Evolutionary conservation across 2,113 vertebrate species (phyloP).

Genomic region (Odocoileus virginianus): DNA sequence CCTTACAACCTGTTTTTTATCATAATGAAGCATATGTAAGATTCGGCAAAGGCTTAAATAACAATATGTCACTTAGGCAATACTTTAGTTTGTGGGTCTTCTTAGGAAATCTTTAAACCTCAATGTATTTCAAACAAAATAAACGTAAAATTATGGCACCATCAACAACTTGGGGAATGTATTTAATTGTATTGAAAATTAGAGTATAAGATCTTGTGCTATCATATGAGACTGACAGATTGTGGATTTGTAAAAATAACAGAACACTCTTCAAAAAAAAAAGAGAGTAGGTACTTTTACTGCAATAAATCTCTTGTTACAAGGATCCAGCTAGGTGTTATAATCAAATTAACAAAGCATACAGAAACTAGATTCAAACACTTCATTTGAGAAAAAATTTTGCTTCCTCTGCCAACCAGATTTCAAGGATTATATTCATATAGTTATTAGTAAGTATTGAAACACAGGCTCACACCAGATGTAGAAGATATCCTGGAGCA

Average conservation of each 20-base stretch:
- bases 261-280: constrained; percentile 74
- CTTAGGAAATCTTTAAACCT: constrained; percentile 50
- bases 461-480: constrained; percentile 62
- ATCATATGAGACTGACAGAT: constrained; percentile 80
- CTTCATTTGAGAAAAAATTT: constrained; percentile 76
- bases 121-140: constrained; percentile 71
- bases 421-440: constrained; percentile 79
- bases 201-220: constrained; percentile 78
- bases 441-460: constrained; percentile 77
- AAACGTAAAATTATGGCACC: constrained; percentile 80
- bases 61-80: constrained; percentile 83
- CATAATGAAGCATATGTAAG: constrained; percentile 85
- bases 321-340: constrained; percentile 77
- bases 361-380: constrained; percentile 78
- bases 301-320: constrained; percentile 75
- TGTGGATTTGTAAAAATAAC: constrained; percentile 84
- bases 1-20: constrained; percentile 87
- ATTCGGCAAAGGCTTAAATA: constrained; percentile 77
- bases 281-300: constrained; percentile 63
- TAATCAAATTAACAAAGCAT: constrained; percentile 79
- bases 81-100: constrained; percentile 75
- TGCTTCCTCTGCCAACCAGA: constrained; percentile 74
- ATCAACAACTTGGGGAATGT: constrained; percentile 79
- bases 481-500: constrained; percentile 70
- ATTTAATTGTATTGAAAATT: constrained; percentile 81